Conservation (phyloP, 1,140 invertebrate genomes). For the Paracyclopina nana region DNA sequence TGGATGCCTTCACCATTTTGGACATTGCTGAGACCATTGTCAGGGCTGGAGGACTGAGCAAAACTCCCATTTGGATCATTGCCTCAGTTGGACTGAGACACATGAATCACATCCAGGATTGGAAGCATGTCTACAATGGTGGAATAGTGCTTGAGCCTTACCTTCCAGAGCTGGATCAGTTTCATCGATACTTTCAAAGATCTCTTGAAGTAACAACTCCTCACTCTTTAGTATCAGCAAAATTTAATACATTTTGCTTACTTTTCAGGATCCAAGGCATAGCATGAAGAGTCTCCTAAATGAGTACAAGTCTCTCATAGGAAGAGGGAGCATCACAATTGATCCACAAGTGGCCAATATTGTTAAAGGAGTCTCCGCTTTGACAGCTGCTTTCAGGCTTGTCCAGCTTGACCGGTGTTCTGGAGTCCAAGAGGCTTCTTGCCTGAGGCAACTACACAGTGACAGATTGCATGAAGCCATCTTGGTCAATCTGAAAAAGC, state of each 20-base stretch:
- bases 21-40: not conserved
- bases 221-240: not conserved
- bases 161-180: constrained; percentile 13
- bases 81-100: constrained; percentile 14
- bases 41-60: not conserved
- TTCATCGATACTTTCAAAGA: constrained; percentile 13
- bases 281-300: not conserved
- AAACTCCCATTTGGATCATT: constrained; percentile 10
- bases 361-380: constrained; percentile 23
- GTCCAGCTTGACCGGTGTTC: constrained; percentile 21
- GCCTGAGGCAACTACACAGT: not conserved
- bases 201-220: constrained; percentile 3
- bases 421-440: not conserved
- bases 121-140: constrained; percentile 3
- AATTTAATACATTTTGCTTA: not conserved
- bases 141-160: constrained; percentile 17
- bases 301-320: too few relatives aligned
- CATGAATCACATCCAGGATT: not conserved
- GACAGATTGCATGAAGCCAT: constrained; percentile 17
- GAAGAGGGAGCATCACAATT: constrained; percentile 11
- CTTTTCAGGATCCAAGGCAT: constrained; percentile 1
- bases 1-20: not conserved
- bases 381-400: constrained; percentile 23
- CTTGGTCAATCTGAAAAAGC: constrained; percentile 14
- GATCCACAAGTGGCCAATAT: constrained; percentile 22